phyloP scores from a whole-genome alignment of 2,888 invertebrate genomes.

The Clostera curtula region DNA sequence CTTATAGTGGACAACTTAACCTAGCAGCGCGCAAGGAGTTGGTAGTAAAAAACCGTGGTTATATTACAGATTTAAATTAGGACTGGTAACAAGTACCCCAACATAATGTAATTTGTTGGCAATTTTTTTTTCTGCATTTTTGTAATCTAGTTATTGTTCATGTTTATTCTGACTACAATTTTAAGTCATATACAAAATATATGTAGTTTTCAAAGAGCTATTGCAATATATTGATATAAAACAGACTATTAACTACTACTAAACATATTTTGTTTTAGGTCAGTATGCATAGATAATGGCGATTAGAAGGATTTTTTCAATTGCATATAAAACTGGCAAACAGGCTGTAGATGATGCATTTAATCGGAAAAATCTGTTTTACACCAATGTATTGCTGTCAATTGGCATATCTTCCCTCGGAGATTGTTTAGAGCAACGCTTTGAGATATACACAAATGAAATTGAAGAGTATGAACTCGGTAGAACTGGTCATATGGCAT shows the following conservation, averaged over 20 bases:
- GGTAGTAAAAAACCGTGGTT: too few relatives aligned
- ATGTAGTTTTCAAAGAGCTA: too few relatives aligned
- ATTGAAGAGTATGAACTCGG: slow-evolving; percentile 71
- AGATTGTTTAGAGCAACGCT: slow-evolving; percentile 86
- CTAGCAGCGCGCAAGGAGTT: too few relatives aligned
- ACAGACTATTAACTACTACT: slow-evolving; percentile 15
- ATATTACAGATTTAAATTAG: too few relatives aligned
- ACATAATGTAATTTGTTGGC: too few relatives aligned
- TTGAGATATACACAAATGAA: slow-evolving; percentile 78
- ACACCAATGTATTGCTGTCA: slow-evolving; percentile 88
- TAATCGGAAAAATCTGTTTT: slow-evolving; percentile 78
- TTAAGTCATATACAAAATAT: too few relatives aligned
- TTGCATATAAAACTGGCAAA: slow-evolving; percentile 35
- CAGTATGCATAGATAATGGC: slow-evolving; percentile 24
- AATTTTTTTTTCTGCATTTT: too few relatives aligned
- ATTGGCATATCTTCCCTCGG: slow-evolving; percentile 84
- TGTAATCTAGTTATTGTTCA: too few relatives aligned
- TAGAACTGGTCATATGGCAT: slow-evolving; percentile 84
- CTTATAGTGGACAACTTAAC: too few relatives aligned
- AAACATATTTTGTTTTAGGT: slow-evolving; percentile 42
- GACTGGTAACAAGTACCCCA: too few relatives aligned
- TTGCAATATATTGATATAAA: slow-evolving; percentile 23
- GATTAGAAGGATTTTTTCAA: slow-evolving; percentile 40
- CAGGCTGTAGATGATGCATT: slow-evolving; percentile 59
- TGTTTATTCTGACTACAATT: too few relatives aligned